A percentile compares a stretch with the other conserved stretches of the same genome.
Conservation (phyloP, 2,113 vertebrate genomes). For the Laticauda laticaudata region DNA sequence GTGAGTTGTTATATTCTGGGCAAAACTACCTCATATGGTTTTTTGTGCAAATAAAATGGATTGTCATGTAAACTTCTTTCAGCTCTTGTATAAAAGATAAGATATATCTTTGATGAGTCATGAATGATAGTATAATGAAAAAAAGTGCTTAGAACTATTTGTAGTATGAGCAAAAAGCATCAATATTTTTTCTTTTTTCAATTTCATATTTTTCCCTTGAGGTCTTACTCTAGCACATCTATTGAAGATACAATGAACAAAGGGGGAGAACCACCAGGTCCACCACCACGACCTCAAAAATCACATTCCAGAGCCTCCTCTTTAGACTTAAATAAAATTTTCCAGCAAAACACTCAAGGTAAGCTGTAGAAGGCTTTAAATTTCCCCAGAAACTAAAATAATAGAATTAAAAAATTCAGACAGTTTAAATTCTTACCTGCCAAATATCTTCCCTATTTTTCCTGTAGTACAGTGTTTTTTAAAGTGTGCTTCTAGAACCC, state of each 20-base stretch:
- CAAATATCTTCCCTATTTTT: background rate
- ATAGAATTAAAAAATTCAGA: background rate
- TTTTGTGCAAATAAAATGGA: background rate
- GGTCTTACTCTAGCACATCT: slow-evolving; percentile 95
- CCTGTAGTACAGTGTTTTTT: background rate
- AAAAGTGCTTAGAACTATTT: background rate
- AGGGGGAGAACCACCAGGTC: slow-evolving; percentile 89
- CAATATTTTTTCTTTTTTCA: slow-evolving; percentile 9
- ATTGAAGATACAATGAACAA: slow-evolving; percentile 93
- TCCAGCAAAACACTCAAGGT: slow-evolving; percentile 89
- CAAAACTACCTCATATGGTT: background rate
- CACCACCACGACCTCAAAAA: slow-evolving; percentile 92
- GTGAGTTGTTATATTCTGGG: background rate
- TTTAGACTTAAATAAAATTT: slow-evolving; percentile 95
- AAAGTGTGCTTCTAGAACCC: background rate
- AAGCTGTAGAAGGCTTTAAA: slow-evolving; percentile 26
- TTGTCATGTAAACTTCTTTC: background rate
- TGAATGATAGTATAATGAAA: background rate
- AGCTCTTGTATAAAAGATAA: background rate
- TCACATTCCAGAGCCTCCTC: slow-evolving; percentile 96
- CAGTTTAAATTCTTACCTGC: background rate
- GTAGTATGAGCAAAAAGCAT: slow-evolving; percentile 30
- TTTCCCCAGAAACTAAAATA: background rate
- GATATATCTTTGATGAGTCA: background rate
- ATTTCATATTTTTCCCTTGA: slow-evolving; percentile 61